Evolutionary conservation across 2,888 invertebrate genomes (phyloP).

Genomic region (Morinoia aosen): DNA sequence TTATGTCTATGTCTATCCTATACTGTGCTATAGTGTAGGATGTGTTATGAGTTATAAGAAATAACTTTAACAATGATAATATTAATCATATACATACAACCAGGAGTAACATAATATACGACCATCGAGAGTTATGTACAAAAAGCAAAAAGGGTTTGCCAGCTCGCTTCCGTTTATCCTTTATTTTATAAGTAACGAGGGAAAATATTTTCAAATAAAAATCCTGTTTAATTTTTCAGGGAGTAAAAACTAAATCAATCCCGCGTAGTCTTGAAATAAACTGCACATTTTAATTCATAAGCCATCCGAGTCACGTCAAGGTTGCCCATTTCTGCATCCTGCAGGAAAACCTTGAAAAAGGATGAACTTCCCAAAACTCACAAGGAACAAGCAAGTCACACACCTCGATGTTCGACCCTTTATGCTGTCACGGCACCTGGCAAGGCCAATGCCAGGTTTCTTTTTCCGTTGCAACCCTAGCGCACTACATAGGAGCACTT

Average conservation of each 20-base stretch:
- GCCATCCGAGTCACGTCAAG: background rate
- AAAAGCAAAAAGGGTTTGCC: too few relatives aligned
- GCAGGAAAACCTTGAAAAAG: background rate
- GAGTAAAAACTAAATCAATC: too few relatives aligned
- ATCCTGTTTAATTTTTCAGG: too few relatives aligned
- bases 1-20: too few relatives aligned
- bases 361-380: background rate
- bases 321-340: background rate
- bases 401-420: conserved; percentile 3
- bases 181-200: too few relatives aligned
- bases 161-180: too few relatives aligned
- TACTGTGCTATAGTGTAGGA: too few relatives aligned
- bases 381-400: background rate
- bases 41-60: background rate
- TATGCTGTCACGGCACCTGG: background rate
- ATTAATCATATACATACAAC: too few relatives aligned
- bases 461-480: background rate
- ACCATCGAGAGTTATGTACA: too few relatives aligned
- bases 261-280: background rate
- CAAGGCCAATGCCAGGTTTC: conserved; percentile 17
- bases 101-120: too few relatives aligned
- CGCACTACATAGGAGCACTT: background rate
- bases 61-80: too few relatives aligned
- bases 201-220: too few relatives aligned
- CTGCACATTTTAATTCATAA: background rate